Evolutionary conservation across 2,797 vertebrate genomes (phyloP).

Genomic region (Catostomus latipinnis): DNA sequence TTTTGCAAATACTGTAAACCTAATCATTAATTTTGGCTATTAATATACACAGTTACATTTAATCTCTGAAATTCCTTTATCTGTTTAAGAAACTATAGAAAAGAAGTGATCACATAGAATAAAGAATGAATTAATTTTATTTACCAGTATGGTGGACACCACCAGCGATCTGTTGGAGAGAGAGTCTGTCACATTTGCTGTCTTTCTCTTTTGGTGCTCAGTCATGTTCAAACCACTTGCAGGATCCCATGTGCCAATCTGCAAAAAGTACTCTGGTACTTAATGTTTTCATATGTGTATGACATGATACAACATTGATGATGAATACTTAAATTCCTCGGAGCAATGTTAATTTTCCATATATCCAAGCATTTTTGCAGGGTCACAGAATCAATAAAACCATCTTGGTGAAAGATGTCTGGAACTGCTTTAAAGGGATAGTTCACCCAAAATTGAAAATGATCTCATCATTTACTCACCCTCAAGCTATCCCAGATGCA

Average conservation of each 20-base stretch:
- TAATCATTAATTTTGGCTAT: background rate
- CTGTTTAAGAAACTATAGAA: background rate
- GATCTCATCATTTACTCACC: no score
- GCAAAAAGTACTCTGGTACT: conserved; percentile 35
- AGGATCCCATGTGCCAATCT: conserved; percentile 98
- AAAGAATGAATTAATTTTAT: conserved; percentile 50
- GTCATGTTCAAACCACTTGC: conserved; percentile 97
- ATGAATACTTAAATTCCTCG: no score
- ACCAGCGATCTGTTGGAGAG: conserved; percentile 93
- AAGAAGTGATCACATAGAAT: conserved; percentile 59
- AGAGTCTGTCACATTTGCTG: conserved; percentile 93
- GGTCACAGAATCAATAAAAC: no score
- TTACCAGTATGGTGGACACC: conserved; percentile 96
- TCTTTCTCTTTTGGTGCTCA: conserved; percentile 94
- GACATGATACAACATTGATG: background rate
- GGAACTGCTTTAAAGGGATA: no score
- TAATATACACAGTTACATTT: background rate
- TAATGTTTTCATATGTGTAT: background rate
- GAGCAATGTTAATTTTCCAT: no score
- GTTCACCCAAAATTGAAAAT: no score
- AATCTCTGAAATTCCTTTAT: background rate
- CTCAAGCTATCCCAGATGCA: no score
- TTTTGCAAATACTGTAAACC: background rate
- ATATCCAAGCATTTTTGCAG: no score
- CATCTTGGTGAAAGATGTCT: no score